Base-by-base conservation (phyloP, 2,888 invertebrate genomes). In the Scaptodrosophila latifasciaeformis region DNA sequence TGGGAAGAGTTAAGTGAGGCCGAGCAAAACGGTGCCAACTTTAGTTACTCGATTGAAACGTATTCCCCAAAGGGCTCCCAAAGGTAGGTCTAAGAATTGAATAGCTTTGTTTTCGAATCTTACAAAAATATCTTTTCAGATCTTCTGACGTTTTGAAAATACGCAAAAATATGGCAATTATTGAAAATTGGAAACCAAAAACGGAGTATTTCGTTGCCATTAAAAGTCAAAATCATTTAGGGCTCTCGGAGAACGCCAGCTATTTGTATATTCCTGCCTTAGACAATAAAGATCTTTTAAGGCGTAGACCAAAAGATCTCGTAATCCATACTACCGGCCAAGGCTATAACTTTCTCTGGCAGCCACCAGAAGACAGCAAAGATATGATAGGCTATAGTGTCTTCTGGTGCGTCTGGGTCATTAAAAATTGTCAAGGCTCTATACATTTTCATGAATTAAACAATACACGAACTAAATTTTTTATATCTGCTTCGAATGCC, bases 211-310 rank as follows among this genome's bases (percentile, higher is more conserved):
- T 2, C 1, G 18, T 70, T 1, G 1, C 1, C 1, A 30, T 70
- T 3, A 12, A 18, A 6, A 70, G 70, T 24, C 34, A 53, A 21
- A 75, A 70, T 18, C 13, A 3, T 1, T 1, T 6, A 3, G 70
- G 75, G 2, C 0, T 1, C 1, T 75, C 70, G 6, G 0, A 1
- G 5, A 13, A 50, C 1, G 49, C 49, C 48, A 65, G 52, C n/a
- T 1, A 3, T 5, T n/a, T 70, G 4, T 1, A n/a, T 1, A 54
- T 67, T n/a, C 48, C 61, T 13, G 1, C 1, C 1, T 27, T 48
- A 1, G 9, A 3, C 0, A 2, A 17, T 0, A 15, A 7, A 0
- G 4, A 27, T 19, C 49, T 63, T 0, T 56, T 57, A 1, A 4
- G n/a, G 2, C 48, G 54, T 0, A 24, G 45, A 4, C 66, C 54